Base-by-base conservation (phyloP, 2,888 invertebrate species). In the Pterobdella sp. region DNA sequence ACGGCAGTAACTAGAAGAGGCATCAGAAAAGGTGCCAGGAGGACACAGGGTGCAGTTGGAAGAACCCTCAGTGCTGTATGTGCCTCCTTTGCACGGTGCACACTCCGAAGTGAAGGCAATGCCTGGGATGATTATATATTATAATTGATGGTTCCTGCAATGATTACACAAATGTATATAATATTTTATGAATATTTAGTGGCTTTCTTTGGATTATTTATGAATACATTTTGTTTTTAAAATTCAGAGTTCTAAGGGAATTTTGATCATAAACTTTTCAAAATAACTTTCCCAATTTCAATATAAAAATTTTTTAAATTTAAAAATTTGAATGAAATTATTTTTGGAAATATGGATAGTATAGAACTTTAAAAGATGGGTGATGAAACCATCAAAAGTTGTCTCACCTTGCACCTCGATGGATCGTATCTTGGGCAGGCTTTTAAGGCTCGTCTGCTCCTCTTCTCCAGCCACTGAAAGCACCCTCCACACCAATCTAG, bases 71-170 rank as follows among this genome's bases (percentile, higher is more conserved):
- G 78, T 79, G 60, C 81, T 81, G 82, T 81, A 87, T 1, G 84
- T 85, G 7, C 86, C 87, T 10, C 82, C 80, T 10, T 81, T 81
- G 78, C 86, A 86, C 31, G 84, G 84, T 22, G 82, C 82, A 78
- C 86, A 86, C 74, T 85, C 84, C 0, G 87, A 86, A 0, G 87
- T 85, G 78, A 84, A 87, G 0, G 87, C 87, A 37, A 87, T 84
- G 35, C 87, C 87, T 86, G 67, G 10, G 31, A 22, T 26, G 31
- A 1, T n/a, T n/a, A n/a, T n/a, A n/a, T n/a, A n/a, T 52, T n/a
- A 71, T 76, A 73, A 31, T 79, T 74, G n/a, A n/a, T n/a, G n/a
- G n/a, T n/a, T n/a, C n/a, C n/a, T n/a, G n/a, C n/a, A n/a, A n/a
- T n/a, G n/a, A n/a, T n/a, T n/a, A n/a, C n/a, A n/a, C n/a, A n/a